Evolutionary conservation across 2,888 invertebrate species (phyloP).

Genomic region (Cheiracanthium punctorium): DNA sequence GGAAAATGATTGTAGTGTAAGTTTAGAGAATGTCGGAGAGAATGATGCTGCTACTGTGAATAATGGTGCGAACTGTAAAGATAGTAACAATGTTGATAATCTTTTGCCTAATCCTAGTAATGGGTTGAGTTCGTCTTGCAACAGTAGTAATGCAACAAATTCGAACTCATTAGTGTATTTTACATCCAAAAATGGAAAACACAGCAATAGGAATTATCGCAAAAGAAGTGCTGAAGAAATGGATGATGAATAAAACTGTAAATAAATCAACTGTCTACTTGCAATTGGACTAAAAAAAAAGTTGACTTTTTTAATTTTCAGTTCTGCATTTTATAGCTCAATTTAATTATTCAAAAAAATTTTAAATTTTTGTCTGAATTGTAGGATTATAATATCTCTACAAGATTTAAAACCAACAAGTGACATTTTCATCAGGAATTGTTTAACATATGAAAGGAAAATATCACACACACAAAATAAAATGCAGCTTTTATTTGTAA

Average conservation of each 20-base stretch:
- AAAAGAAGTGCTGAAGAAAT: slow-evolving; percentile 57
- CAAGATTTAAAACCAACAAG: too few species aligned
- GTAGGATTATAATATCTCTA: too few species aligned
- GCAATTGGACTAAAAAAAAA: neutral
- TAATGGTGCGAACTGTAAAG: slow-evolving; percentile 16
- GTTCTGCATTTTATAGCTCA: too few species aligned
- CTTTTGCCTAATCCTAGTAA: slow-evolving; percentile 9
- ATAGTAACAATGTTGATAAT: neutral
- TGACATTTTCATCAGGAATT: too few species aligned
- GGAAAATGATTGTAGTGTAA: slow-evolving; percentile 6
- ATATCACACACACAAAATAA: too few species aligned
- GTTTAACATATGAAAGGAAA: too few species aligned
- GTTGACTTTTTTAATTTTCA: neutral
- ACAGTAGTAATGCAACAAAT: slow-evolving; percentile 18
- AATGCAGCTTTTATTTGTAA: too few species aligned
- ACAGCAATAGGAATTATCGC: slow-evolving; percentile 35
- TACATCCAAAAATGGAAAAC: slow-evolving; percentile 11
- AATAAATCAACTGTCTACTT: neutral
- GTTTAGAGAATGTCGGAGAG: neutral
- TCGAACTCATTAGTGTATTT: slow-evolving; percentile 44
- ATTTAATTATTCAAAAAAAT: too few species aligned
- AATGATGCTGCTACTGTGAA: neutral
- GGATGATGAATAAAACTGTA: slow-evolving; percentile 33
- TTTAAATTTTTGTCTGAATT: too few species aligned
- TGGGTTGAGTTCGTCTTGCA: slow-evolving; percentile 35